Percentiles rank a stretch among this genome's conserved stretches.
phyloP scores from a whole-genome alignment of 2,797 vertebrate species.

The Macropus fuliginosus region DNA sequence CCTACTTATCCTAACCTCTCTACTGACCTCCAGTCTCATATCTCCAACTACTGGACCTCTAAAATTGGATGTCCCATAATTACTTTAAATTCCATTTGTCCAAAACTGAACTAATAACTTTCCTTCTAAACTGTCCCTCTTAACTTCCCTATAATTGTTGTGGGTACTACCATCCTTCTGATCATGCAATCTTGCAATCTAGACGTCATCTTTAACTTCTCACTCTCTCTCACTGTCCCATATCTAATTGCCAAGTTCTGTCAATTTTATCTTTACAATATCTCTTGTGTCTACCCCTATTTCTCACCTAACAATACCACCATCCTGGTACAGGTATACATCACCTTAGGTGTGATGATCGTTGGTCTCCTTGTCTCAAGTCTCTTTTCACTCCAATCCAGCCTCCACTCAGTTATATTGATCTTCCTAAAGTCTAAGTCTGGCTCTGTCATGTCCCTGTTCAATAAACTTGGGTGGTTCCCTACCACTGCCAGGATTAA shows the following conservation, averaged over 20 bases:
- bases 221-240: not conserved
- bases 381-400: not conserved
- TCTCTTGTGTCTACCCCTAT: not conserved
- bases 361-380: too few relatives aligned
- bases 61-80: too few relatives aligned
- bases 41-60: too few relatives aligned
- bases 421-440: not conserved
- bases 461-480: not conserved
- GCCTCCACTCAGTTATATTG: not conserved
- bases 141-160: not conserved
- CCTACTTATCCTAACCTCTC: too few relatives aligned
- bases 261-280: not conserved
- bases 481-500: not conserved
- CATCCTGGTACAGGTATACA: not conserved
- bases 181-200: not conserved
- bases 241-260: not conserved
- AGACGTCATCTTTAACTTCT: not conserved
- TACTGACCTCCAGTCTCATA: too few relatives aligned
- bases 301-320: not conserved
- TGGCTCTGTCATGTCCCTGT: not conserved
- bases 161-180: too few relatives aligned
- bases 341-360: not conserved
- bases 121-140: not conserved
- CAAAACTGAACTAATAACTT: not conserved
- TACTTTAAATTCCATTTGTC: not conserved